Conservation (phyloP, 2,797 vertebrate species). For the Lagocephalus sceleratus region DNA sequence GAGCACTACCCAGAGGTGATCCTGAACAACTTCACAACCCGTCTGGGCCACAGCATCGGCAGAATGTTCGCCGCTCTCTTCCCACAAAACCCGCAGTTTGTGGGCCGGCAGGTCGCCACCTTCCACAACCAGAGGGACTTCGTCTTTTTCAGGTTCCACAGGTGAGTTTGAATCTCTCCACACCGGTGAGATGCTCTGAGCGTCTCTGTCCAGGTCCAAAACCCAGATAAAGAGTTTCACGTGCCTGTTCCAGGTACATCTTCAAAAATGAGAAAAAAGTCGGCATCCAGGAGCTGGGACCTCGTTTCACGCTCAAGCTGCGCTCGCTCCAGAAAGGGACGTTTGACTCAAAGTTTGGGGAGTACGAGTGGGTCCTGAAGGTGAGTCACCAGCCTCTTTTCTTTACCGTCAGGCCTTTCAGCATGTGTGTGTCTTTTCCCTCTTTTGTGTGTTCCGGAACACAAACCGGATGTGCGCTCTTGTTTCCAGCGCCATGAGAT, state of each 20-base stretch:
- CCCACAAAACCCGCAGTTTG: constrained; percentile 92
- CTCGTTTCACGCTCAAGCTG: constrained; percentile 95
- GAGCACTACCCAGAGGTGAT: constrained; percentile 93
- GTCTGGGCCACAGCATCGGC: constrained; percentile 91
- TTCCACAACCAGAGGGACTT: constrained; percentile 99
- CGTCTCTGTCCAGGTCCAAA: not conserved
- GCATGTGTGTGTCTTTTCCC: too few relatives aligned
- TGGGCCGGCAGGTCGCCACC: constrained; percentile 93
- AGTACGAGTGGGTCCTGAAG: constrained; percentile 99
- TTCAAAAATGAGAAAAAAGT: constrained; percentile 97
- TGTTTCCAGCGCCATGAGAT: constrained; percentile 91
- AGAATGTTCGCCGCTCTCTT: constrained; percentile 94
- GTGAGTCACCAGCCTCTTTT: too few relatives aligned
- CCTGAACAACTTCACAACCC: constrained; percentile 93
- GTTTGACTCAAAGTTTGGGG: constrained; percentile 97
- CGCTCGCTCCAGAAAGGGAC: constrained; percentile 97
- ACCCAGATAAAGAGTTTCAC: not conserved
- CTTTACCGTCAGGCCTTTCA: too few relatives aligned
- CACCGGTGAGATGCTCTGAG: too few relatives aligned
- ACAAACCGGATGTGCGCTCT: not conserved
- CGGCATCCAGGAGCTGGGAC: constrained; percentile 97
- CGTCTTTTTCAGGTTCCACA: constrained; percentile 96
- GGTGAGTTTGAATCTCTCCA: constrained; percentile 66
- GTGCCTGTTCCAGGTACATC: constrained; percentile 82
- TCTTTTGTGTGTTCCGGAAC: not conserved